These are phyloP conservation scores for Tethya wilhelma DNA, from an alignment of 37 sponge, comb jelly and placozoan genomes.

Conservation along the genomic window DNA sequence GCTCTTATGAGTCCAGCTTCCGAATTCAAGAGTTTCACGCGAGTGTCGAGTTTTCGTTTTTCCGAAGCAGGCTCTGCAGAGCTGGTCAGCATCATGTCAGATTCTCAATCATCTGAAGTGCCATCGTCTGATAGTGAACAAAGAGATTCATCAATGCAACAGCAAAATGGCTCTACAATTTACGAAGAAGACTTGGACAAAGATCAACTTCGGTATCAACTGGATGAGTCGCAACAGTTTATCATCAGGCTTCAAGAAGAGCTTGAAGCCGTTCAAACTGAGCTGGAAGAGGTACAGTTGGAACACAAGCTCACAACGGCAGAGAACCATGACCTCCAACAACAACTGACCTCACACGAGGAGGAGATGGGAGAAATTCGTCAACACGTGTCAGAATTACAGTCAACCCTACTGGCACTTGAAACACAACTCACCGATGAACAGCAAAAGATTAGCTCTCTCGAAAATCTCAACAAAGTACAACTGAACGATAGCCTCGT, in stretches of 20 bases:
- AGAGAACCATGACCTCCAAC: conserved; percentile 37
- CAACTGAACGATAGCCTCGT: conserved; percentile 8
- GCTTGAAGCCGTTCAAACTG: conserved; percentile 14
- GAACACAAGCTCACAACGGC: conserved; percentile 25
- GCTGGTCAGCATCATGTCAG: too few species aligned
- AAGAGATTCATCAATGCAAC: neutral
- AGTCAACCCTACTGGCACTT: conserved; percentile 19
- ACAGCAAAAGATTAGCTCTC: conserved; percentile 2
- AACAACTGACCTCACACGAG: conserved; percentile 6
- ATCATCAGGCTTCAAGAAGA: conserved; percentile 36
- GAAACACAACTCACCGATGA: conserved; percentile 21
- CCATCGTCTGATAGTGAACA: neutral
- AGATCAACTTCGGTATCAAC: neutral
- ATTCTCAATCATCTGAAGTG: neutral
- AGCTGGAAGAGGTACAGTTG: conserved; percentile 17
- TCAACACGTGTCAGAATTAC: conserved; percentile 25
- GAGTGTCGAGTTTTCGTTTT: too few species aligned
- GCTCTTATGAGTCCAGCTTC: neutral
- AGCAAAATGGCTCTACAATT: neutral
- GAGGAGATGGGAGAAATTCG: conserved; percentile 26
- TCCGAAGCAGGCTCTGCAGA: too few species aligned
- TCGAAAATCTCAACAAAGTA: conserved; percentile 13
- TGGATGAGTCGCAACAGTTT: conserved; percentile 9
- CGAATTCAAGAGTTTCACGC: conserved; percentile 1
- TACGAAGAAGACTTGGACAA: neutral